A percentile compares a stretch with the other conserved stretches of the same genome.
Evolutionary conservation across 2,888 invertebrate genomes (phyloP).

Genomic region (Micoletzkya japonica): DNA sequence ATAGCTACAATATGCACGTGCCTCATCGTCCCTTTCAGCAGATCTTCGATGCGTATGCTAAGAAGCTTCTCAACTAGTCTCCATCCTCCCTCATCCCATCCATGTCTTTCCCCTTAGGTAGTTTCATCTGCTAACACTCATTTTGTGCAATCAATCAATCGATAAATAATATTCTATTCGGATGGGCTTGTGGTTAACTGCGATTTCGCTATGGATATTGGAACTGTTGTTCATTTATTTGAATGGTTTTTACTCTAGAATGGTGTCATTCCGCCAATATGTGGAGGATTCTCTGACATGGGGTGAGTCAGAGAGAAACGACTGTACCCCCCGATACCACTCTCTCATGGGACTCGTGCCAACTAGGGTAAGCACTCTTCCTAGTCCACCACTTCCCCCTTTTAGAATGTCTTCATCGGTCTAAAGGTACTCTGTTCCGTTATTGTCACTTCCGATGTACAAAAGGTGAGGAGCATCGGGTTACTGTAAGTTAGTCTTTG

Average conservation of each 20-base stretch:
- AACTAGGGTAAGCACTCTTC: slow-evolving; percentile 5
- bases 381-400: background rate
- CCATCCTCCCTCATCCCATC: background rate
- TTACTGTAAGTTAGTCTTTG: no score
- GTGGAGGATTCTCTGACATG: slow-evolving; percentile 22
- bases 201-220: no score
- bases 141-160: no score
- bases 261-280: slow-evolving; percentile 11
- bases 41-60: slow-evolving; percentile 17
- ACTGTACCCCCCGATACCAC: background rate
- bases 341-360: slow-evolving; percentile 14
- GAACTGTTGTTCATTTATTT: no score
- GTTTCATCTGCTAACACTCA: no score
- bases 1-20: background rate
- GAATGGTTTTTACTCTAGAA: no score
- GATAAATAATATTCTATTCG: no score
- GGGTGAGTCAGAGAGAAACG: background rate
- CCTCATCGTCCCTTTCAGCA: background rate
- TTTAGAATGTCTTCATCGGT: slow-evolving; percentile 4
- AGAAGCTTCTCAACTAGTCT: background rate
- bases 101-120: no score
- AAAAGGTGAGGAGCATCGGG: no score
- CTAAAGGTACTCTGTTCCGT: no score
- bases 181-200: no score
- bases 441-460: no score